Evolutionary conservation across 2,888 invertebrate genomes (phyloP).

Genomic region (Scotopteryx bipunctaria): DNA sequence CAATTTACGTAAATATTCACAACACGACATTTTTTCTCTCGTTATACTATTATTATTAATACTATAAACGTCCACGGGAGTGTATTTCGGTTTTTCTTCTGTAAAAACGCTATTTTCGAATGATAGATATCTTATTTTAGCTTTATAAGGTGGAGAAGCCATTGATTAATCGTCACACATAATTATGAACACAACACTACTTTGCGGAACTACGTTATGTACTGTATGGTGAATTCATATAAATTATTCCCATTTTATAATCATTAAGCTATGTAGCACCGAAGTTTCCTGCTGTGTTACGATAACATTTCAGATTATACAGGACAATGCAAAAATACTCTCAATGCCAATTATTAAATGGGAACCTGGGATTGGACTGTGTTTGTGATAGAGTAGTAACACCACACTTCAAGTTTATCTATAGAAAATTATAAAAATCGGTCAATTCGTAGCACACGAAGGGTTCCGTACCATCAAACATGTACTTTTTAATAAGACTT

Average conservation of each 20-base stretch:
- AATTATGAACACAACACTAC: conserved; percentile 54
- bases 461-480: neutral
- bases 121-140: conserved; percentile 56
- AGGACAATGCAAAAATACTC: conserved; percentile 48
- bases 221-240: conserved; percentile 55
- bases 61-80: conserved; percentile 63
- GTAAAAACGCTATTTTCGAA: conserved; percentile 52
- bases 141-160: conserved; percentile 51
- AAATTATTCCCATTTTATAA: conserved; percentile 68
- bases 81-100: conserved; percentile 47
- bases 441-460: neutral
- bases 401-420: conserved; percentile 17
- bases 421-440: no score
- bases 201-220: conserved; percentile 45
- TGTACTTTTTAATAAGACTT: no score
- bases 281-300: conserved; percentile 71
- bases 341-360: conserved; percentile 49
- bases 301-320: conserved; percentile 50
- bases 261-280: conserved; percentile 57
- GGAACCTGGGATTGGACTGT: conserved; percentile 34
- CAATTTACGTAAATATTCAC: conserved; percentile 51
- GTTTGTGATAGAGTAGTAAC: conserved; percentile 28
- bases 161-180: conserved; percentile 45
- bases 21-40: conserved; percentile 46
- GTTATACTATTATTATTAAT: conserved; percentile 41